Evolutionary conservation across 2,888 invertebrate genomes (phyloP).

Genomic region (Eristalinus sepulchralis): DNA sequence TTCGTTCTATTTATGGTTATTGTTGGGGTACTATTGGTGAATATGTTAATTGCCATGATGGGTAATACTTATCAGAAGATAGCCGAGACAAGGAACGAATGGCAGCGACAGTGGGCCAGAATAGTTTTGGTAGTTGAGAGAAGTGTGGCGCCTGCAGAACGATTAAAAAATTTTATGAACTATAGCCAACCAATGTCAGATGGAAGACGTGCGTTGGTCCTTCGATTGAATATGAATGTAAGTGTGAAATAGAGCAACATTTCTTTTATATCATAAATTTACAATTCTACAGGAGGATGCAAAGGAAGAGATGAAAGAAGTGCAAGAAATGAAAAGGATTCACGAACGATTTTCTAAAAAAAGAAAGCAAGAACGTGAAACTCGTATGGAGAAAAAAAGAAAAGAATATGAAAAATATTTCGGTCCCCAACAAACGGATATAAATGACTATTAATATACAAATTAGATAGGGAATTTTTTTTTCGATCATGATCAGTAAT

Average conservation of each 20-base stretch:
- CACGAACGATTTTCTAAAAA: constrained; percentile 91
- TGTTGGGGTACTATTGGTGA: constrained; percentile 96
- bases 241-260: constrained; percentile 73
- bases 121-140: constrained; percentile 98
- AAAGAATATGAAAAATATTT: constrained; percentile 78
- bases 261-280: neutral
- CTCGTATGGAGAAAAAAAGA: constrained; percentile 75
- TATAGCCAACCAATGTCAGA: constrained; percentile 98
- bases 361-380: constrained; percentile 81
- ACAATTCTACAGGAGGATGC: constrained; percentile 88
- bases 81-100: constrained; percentile 97
- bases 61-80: constrained; percentile 99
- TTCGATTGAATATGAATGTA: constrained; percentile 94
- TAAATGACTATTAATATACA: neutral
- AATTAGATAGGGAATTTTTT: no score
- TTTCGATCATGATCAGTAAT: no score
- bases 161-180: constrained; percentile 91
- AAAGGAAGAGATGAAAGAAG: constrained; percentile 96
- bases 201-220: constrained; percentile 91
- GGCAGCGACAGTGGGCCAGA: constrained; percentile 99
- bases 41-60: constrained; percentile 99
- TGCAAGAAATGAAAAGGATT: constrained; percentile 93
- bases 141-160: constrained; percentile 94
- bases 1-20: constrained; percentile 99
- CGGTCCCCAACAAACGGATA: constrained; percentile 64